Evolutionary conservation across 2,888 invertebrate genomes (phyloP), one percentile per base, ranked within the genome.

Genomic region (Microctonus brassicae): DNA sequence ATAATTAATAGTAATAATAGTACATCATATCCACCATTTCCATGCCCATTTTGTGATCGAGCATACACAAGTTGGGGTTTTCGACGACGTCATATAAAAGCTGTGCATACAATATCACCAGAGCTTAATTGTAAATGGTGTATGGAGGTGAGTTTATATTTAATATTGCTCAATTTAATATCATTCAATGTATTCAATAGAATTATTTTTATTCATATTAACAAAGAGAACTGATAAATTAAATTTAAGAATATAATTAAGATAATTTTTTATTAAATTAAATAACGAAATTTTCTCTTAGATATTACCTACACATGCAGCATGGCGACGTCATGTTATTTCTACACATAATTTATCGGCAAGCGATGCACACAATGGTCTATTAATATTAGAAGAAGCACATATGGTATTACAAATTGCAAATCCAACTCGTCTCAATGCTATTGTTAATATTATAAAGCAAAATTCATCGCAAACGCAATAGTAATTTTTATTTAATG

Each of bases 31-130:
- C 86, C 85, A 6, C 91, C 91, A 20, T 92, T 91, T 78, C 91
- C 92, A 0, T 92, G 92, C 72, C 92, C 92, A 0, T 92, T 92
- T 80, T 92, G 92, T 80, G 90, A 90, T 17, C 89, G 91, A 57
- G 90, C 91, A 4, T 92, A 92, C 85, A 90, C 91, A 76, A 91
- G 91, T 72, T 92, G 92, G 92, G 92, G 92, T 0, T 92, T 91
- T 73, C 86, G 92, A 36, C 87, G 92, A 77, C 88, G 92, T 75
- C 92, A 92, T 84, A 91, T 92, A 52, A 92, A 91, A 79, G 90
- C 91, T 2, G 88, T 90, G 61, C 92, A 92, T 80, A 89, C 83
- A 9, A 81, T 80, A 42, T 77, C 79, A 79, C 88, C 70, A 81
- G 90, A 89, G 73, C 80, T 91, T 10, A 89, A 90, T 0, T 91